Conservation (phyloP, 2,113 vertebrate genomes). For the Prionailurus bengalensis region DNA sequence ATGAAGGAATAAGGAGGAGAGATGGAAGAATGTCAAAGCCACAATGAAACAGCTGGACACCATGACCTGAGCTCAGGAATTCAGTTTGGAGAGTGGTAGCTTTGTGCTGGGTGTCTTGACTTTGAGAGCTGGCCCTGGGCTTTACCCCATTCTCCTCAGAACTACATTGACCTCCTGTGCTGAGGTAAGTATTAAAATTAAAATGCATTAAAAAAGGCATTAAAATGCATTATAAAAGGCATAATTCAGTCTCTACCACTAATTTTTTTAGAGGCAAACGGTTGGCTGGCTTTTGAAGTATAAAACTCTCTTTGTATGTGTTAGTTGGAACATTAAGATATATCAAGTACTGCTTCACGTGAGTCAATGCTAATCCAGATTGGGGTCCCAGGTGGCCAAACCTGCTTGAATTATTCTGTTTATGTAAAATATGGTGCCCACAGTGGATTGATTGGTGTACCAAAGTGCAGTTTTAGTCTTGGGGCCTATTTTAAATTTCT, state of each 20-base stretch:
- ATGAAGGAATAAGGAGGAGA: neutral
- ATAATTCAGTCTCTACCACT: neutral
- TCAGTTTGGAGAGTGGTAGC: neutral
- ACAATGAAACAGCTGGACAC: neutral
- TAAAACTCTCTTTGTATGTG: neutral
- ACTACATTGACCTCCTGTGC: neutral
- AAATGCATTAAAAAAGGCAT: neutral
- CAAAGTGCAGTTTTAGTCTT: neutral
- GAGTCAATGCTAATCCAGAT: neutral
- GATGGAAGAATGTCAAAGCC: neutral
- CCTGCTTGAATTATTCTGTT: neutral
- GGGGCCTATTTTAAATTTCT: neutral
- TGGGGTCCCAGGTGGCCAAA: neutral
- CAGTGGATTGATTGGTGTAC: neutral
- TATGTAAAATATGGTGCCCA: neutral
- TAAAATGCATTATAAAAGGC: neutral
- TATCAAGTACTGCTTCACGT: neutral
- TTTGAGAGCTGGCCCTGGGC: neutral
- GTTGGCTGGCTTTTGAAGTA: neutral
- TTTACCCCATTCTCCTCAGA: neutral
- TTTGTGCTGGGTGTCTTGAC: neutral
- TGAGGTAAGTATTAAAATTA: neutral
- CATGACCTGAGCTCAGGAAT: neutral
- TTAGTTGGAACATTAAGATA: neutral
- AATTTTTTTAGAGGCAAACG: neutral